Evolutionary conservation across 2,888 invertebrate species (phyloP).

Genomic region (Rhamnusium bicolor): DNA sequence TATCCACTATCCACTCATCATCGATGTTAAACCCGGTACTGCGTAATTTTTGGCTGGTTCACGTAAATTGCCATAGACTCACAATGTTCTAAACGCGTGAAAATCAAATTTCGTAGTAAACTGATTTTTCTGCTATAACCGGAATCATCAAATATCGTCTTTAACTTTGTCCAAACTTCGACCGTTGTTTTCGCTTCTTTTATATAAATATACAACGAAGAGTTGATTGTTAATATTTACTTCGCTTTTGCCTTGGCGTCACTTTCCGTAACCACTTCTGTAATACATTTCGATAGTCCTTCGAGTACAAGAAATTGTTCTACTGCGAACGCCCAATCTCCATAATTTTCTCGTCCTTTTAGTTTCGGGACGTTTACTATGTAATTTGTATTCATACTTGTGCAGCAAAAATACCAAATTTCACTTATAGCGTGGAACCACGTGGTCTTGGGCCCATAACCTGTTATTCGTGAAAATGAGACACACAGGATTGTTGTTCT

Average conservation of each 20-base stretch:
- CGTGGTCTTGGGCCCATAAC: constrained; percentile 11
- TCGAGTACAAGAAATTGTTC: too few relatives aligned
- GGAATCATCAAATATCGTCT: constrained; percentile 36
- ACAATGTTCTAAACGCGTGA: constrained; percentile 48
- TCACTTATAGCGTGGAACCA: background rate
- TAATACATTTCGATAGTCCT: constrained; percentile 29
- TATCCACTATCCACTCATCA: too few relatives aligned
- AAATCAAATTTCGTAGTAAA: constrained; percentile 49
- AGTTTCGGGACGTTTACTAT: constrained; percentile 35
- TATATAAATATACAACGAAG: constrained; percentile 55
- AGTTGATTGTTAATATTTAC: constrained; percentile 56
- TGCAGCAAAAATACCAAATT: too few relatives aligned
- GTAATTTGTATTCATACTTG: constrained; percentile 24
- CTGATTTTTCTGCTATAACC: constrained; percentile 43
- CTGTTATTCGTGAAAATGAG: constrained; percentile 2
- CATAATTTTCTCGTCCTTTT: constrained; percentile 49
- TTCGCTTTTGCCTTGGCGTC: constrained; percentile 57
- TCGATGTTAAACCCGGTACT: too few relatives aligned
- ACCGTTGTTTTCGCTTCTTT: constrained; percentile 35
- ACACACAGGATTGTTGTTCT: too few relatives aligned
- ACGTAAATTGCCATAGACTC: constrained; percentile 52
- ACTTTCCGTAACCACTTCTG: constrained; percentile 34
- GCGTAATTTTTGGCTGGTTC: constrained; percentile 40
- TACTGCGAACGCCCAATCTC: constrained; percentile 50
- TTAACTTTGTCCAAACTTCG: constrained; percentile 41